phyloP scores from a whole-genome alignment of 2,113 vertebrate species.

The Corythaeola cristata region DNA sequence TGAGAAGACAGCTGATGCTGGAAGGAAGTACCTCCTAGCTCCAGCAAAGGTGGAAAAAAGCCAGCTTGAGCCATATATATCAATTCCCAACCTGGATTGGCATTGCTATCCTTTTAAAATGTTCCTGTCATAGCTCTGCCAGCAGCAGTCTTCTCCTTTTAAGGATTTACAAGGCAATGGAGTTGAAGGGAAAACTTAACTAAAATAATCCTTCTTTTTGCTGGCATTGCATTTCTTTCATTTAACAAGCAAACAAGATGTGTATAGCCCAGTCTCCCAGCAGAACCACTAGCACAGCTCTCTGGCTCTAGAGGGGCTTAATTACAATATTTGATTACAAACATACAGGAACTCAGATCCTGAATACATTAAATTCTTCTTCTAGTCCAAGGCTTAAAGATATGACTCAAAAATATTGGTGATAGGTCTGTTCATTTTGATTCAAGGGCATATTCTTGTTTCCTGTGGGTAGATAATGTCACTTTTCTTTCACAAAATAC shows the following conservation, averaged over 20 bases:
- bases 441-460: not conserved
- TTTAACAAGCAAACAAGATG: not conserved
- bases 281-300: not conserved
- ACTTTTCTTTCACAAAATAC: not conserved
- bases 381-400: not conserved
- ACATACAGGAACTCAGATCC: not conserved
- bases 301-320: not conserved
- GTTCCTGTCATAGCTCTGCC: not conserved
- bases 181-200: not conserved
- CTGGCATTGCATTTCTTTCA: not conserved
- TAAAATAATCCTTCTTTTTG: not conserved
- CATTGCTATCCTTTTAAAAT: not conserved
- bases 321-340: not conserved
- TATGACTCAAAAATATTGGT: not conserved
- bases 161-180: not conserved
- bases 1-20: not conserved
- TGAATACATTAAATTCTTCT: not conserved
- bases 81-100: not conserved
- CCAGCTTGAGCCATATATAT: not conserved
- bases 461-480: not conserved
- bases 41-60: not conserved
- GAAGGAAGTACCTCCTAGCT: not conserved
- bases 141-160: not conserved
- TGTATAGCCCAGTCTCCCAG: not conserved
- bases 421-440: not conserved